Percentiles rank a stretch among this genome's conserved stretches.
Conservation (phyloP, 2,797 vertebrate genomes). For the Syncerus caffer region DNA sequence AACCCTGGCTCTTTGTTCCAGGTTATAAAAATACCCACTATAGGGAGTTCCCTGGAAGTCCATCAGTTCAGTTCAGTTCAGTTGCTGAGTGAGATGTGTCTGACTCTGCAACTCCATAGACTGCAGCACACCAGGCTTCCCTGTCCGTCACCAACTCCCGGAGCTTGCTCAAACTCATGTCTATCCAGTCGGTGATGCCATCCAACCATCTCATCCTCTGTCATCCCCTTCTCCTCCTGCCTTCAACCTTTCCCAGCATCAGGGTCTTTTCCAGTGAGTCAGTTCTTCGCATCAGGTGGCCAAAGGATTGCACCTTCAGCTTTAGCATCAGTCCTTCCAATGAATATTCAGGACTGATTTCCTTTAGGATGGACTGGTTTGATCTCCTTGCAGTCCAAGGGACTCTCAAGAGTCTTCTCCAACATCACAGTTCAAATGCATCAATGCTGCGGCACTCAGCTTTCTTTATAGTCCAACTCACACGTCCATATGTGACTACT, state of each 20-base stretch:
- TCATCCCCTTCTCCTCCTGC: neutral
- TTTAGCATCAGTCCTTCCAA: neutral
- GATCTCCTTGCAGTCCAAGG: neutral
- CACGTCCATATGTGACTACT: neutral
- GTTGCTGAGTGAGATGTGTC: neutral
- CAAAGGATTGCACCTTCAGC: neutral
- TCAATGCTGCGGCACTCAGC: neutral
- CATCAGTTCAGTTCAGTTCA: neutral
- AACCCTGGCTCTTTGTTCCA: neutral
- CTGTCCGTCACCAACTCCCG: accelerated
- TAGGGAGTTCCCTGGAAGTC: neutral
- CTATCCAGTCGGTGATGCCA: neutral
- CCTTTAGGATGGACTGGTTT: neutral
- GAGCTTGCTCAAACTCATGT: neutral
- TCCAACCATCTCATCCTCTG: neutral
- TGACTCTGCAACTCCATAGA: neutral
- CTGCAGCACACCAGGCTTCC: neutral
- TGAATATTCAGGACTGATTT: neutral
- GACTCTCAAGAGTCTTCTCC: neutral
- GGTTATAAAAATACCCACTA: neutral
- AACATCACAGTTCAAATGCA: neutral
- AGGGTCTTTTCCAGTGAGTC: neutral
- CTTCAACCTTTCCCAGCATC: neutral
- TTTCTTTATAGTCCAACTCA: neutral
- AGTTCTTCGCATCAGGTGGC: neutral